A percentile compares a stretch with the other conserved stretches of the same genome.
Evolutionary conservation across 2,113 vertebrate genomes (phyloP).

Genomic region (Thinocorus orbignyianus): DNA sequence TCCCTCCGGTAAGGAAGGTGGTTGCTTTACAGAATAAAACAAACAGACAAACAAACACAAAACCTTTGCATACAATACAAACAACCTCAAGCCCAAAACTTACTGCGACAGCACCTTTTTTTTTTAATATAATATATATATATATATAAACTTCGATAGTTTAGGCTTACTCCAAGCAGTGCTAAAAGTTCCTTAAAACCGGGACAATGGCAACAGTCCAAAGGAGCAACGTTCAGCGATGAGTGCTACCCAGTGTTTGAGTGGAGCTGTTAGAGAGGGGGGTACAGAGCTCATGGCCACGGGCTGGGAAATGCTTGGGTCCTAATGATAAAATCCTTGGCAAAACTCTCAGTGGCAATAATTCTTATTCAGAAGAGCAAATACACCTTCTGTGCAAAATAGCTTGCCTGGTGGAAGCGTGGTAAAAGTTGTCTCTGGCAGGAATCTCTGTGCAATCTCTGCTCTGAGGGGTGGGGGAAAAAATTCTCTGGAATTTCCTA

Average conservation of each 20-base stretch:
- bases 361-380: neutral
- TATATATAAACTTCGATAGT: constrained; percentile 67
- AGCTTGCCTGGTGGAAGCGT: constrained; percentile 3
- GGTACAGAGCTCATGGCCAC: neutral
- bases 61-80: constrained; percentile 78
- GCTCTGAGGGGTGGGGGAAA: neutral
- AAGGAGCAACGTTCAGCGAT: neutral
- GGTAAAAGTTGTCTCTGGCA: neutral
- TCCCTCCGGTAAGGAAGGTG: constrained; percentile 94
- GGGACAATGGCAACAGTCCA: constrained; percentile 56
- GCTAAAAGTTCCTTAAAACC: constrained; percentile 65
- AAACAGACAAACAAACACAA: constrained; percentile 78
- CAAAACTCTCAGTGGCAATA: constrained; percentile 34
- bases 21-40: constrained; percentile 85
- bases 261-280: neutral
- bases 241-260: constrained; percentile 18
- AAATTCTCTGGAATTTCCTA: neutral
- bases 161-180: constrained; percentile 75
- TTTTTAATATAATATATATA: constrained; percentile 42
- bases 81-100: constrained; percentile 74
- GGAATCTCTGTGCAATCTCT: neutral
- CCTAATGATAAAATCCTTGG: neutral
- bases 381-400: neutral
- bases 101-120: constrained; percentile 77
- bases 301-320: neutral